A percentile compares a stretch with the other conserved stretches of the same genome.
Evolutionary conservation across 1,140 invertebrate genomes (phyloP).

Genomic region (Macrostomum lignano): DNA sequence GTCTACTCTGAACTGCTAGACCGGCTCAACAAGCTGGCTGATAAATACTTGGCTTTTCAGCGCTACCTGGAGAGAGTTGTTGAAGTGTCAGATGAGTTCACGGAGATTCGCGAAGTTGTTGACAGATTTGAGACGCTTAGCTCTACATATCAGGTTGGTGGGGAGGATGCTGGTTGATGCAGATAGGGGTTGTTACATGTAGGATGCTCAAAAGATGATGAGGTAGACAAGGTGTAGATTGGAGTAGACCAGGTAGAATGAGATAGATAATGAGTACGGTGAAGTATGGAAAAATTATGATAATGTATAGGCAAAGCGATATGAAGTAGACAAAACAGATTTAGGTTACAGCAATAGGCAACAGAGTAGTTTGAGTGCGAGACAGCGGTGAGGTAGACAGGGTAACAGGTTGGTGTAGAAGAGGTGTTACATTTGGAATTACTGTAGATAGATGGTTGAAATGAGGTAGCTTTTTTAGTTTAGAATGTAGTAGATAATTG

Average conservation of each 20-base stretch:
- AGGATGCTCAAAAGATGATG: not conserved
- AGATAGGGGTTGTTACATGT: not conserved
- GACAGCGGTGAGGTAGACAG: too few species aligned
- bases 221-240: not conserved
- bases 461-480: not conserved
- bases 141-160: conserved; percentile 17
- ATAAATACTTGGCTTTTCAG: conserved; percentile 19
- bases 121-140: conserved; percentile 24
- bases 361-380: not conserved
- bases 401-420: conserved; percentile 1
- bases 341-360: not conserved
- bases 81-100: conserved; percentile 24
- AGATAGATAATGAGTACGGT: not conserved
- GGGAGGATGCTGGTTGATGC: not conserved
- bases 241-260: not conserved
- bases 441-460: not conserved
- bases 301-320: not conserved
- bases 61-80: conserved; percentile 23
- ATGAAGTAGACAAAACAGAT: not conserved
- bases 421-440: not conserved
- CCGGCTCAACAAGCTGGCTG: conserved; percentile 16
- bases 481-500: too few species aligned
- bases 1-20: conserved; percentile 13
- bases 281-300: not conserved
- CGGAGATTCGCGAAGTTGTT: conserved; percentile 27